Conservation (phyloP, 1,140 invertebrate genomes). For the Drosophila triauraria region DNA sequence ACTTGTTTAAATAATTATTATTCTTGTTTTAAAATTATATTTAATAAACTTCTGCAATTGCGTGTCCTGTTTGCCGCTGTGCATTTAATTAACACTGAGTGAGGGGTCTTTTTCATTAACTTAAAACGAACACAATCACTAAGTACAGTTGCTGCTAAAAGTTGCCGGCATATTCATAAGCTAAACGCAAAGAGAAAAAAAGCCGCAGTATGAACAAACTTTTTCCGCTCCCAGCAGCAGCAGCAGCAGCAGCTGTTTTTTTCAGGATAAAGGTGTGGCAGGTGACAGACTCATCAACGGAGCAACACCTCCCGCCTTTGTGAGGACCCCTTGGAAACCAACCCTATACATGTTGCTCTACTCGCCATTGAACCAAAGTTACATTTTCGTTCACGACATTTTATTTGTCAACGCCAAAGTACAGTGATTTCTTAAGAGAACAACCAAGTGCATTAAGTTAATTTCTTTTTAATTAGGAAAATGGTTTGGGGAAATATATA, state of each 20-base stretch:
- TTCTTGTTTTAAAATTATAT: too few species aligned
- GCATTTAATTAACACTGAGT: slow-evolving; percentile 34
- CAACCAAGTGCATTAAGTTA: neutral
- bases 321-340: neutral
- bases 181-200: slow-evolving; percentile 9
- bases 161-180: slow-evolving; percentile 51
- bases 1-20: too few species aligned
- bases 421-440: slow-evolving; percentile 12
- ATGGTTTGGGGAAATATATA: too few species aligned
- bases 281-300: slow-evolving; percentile 42
- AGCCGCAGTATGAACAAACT: slow-evolving; percentile 32
- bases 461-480: too few species aligned
- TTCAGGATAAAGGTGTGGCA: slow-evolving; percentile 18
- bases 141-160: slow-evolving; percentile 44
- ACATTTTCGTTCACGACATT: slow-evolving; percentile 12
- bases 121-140: slow-evolving; percentile 9
- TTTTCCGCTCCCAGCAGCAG: slow-evolving; percentile 17
- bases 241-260: slow-evolving; percentile 7
- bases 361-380: slow-evolving; percentile 34
- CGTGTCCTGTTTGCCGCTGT: slow-evolving; percentile 4
- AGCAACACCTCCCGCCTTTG: neutral
- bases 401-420: slow-evolving; percentile 10
- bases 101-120: slow-evolving; percentile 23
- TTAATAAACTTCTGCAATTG: neutral
- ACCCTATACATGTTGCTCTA: slow-evolving; percentile 30